A percentile compares a stretch with the other conserved stretches of the same genome.
phyloP scores from a whole-genome alignment of 92 coral and sea anemone genomes.

The Siderastrea siderea region DNA sequence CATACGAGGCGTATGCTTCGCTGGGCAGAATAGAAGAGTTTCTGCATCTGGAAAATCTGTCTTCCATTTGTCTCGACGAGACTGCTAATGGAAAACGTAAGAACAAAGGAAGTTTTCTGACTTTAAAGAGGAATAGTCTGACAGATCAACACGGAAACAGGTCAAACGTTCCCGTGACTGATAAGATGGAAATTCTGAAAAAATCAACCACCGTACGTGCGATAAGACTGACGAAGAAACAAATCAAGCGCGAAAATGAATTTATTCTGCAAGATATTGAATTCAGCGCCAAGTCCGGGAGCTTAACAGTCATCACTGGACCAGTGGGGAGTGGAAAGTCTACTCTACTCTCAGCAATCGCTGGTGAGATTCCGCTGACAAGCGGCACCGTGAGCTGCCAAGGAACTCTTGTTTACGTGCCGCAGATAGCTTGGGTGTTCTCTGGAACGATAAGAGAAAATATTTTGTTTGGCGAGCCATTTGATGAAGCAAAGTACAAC shows the following conservation, averaged over 20 bases:
- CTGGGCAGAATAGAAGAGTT: no score
- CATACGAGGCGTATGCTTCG: no score
- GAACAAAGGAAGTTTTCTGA: neutral
- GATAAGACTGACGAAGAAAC: neutral
- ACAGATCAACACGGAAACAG: neutral
- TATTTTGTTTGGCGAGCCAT: neutral
- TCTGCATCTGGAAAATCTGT: neutral
- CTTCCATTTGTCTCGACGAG: neutral
- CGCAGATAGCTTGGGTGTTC: no score
- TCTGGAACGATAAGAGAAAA: no score
- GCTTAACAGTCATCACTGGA: neutral
- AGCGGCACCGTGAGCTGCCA: neutral
- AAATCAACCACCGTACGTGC: neutral
- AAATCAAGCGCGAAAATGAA: no score
- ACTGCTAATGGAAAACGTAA: neutral
- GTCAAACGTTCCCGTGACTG: neutral
- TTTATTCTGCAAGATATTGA: no score
- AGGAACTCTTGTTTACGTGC: neutral
- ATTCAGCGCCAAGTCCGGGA: neutral
- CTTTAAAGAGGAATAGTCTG: neutral
- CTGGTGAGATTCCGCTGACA: neutral
- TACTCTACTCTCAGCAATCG: no score
- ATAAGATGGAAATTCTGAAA: neutral
- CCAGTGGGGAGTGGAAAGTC: no score
- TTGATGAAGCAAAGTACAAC: slow-evolving; percentile 4